Evolutionary conservation across 2,113 vertebrate species (phyloP).

Genomic region (Nesoenas mayeri): DNA sequence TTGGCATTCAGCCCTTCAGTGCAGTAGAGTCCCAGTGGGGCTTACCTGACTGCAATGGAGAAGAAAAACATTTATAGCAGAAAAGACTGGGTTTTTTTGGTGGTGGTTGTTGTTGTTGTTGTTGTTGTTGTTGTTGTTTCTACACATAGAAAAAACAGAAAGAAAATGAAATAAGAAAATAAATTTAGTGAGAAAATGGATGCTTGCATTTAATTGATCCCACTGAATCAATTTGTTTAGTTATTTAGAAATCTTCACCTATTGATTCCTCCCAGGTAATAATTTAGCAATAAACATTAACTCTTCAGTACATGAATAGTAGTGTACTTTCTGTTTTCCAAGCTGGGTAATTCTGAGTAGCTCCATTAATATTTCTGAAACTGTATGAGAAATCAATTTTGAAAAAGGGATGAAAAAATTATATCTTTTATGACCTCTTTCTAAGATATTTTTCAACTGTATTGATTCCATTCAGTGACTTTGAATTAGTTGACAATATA

Average conservation of each 20-base stretch:
- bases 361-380: not conserved
- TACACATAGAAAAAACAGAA: not conserved
- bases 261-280: not conserved
- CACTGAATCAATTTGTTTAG: not conserved
- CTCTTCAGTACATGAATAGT: not conserved
- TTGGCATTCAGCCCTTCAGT: not conserved
- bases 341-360: not conserved
- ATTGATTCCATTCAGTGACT: not conserved
- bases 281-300: not conserved
- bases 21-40: not conserved
- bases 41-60: not conserved
- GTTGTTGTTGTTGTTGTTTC: not conserved
- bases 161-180: not conserved
- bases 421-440: not conserved
- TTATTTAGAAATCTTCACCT: not conserved
- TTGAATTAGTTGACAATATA: not conserved
- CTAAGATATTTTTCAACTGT: not conserved
- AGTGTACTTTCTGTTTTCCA: not conserved
- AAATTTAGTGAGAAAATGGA: not conserved
- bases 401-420: not conserved
- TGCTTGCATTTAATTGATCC: not conserved
- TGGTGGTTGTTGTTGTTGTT: accelerated
- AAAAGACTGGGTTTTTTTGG: not conserved
- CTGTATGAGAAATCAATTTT: not conserved
- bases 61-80: not conserved